Evolutionary conservation across 2,797 vertebrate species (phyloP), one percentile per base, ranked within the genome.

Genomic region (Pseudomugil tenellus): DNA sequence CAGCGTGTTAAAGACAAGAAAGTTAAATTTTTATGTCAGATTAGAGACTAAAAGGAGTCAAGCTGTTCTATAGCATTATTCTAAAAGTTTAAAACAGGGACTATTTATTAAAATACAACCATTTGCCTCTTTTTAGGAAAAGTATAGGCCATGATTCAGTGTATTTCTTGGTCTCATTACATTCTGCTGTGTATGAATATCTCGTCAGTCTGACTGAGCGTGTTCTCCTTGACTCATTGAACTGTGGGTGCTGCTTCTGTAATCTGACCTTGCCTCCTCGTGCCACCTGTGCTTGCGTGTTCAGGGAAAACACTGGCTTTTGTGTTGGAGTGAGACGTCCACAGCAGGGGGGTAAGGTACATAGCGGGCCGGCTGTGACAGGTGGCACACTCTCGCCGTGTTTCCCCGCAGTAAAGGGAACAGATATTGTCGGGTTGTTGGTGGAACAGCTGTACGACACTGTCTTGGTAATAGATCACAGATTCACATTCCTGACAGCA

Each of bases 281-380:
- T 73, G 83, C 89, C 94, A 95, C 93, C 93, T 94, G 94, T 94
- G 93, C 86, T 89, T 71, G 79, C 80, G 58, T 37, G 79, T 76
- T 77, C 69, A 83, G 87, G 79, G 90, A 89, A 89, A 92, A 93
- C 93, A 92, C 83, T 84, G 76, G 80, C 84, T 87, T 91, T 91
- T 92, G 92, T 94, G 88, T 92, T 81, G 80, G 77, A 84, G 84
- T 79, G 85, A 91, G 92, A 93, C 84, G 65, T 89, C 82, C 84
- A 46, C 90, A 58, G 79, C 84, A 62, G 91, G 92, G 83, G 88
- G 87, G 66, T 56, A 66, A 85, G 86, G 83, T 90, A 73, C 77
- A 77, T 87, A 75, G 78, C 39, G 60, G 62, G 87, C n/a, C 25
- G 63, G 66, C 72, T 64, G 49, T 67, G 85, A 94, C 94, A 95